phyloP scores from a whole-genome alignment of 2,888 invertebrate genomes.

The Bombylius major region DNA sequence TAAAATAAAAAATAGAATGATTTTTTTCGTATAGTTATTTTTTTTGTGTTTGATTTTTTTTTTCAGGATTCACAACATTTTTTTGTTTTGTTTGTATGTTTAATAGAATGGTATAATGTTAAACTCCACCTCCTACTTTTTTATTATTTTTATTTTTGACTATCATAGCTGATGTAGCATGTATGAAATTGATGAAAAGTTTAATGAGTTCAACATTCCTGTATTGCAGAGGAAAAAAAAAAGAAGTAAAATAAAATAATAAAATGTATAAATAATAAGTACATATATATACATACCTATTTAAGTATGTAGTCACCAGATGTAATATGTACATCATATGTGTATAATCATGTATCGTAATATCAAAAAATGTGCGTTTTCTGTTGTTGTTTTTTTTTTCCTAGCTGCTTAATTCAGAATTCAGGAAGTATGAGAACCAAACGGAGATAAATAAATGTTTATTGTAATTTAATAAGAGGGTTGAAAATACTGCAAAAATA shows the following conservation, averaged over 20 bases:
- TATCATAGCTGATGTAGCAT: background rate
- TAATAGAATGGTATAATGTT: background rate
- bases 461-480: background rate
- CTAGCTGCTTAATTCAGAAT: background rate
- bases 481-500: background rate
- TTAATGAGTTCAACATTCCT: conserved; percentile 11
- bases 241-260: too few relatives aligned
- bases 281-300: background rate
- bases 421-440: background rate
- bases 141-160: background rate
- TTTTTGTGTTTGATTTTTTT: background rate
- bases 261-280: background rate
- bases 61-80: background rate
- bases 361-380: background rate
- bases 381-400: too few relatives aligned
- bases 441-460: background rate
- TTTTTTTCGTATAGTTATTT: background rate
- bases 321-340: background rate
- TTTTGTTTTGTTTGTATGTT: background rate
- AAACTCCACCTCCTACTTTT: conserved; percentile 11
- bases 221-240: background rate
- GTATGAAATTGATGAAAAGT: conserved; percentile 8
- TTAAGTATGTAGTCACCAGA: too few relatives aligned
- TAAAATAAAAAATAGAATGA: too few relatives aligned
- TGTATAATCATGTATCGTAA: background rate